Conservation (phyloP, 2,797 vertebrate species). For the Etheostoma perlongum region DNA sequence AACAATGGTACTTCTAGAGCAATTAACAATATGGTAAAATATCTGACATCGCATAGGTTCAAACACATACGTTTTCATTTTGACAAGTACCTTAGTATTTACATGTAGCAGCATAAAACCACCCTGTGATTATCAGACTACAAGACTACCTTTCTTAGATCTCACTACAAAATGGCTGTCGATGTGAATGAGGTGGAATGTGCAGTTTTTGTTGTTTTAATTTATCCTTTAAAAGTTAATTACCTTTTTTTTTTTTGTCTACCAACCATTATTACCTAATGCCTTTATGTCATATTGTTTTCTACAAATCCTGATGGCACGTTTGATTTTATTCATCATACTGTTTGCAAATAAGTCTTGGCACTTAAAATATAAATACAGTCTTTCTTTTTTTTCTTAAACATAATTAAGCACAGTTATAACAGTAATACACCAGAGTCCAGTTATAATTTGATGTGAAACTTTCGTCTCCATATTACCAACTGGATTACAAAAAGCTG, state of each 20-base stretch:
- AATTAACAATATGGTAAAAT: slow-evolving; percentile 63
- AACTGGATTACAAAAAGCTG: slow-evolving; percentile 77
- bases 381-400: slow-evolving; percentile 63
- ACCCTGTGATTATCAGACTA: slow-evolving; percentile 69
- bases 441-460: slow-evolving; percentile 76
- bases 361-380: slow-evolving; percentile 86
- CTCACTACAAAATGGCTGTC: slow-evolving; percentile 72
- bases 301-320: slow-evolving; percentile 79
- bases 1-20: slow-evolving; percentile 65
- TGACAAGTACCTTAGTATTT: slow-evolving; percentile 71
- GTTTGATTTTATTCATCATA: slow-evolving; percentile 68
- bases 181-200: slow-evolving; percentile 78
- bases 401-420: slow-evolving; percentile 77
- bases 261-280: slow-evolving; percentile 30
- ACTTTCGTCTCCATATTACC: slow-evolving; percentile 82
- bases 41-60: slow-evolving; percentile 68
- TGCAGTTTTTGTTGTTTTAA: slow-evolving; percentile 63
- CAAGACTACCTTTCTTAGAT: slow-evolving; percentile 53
- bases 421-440: slow-evolving; percentile 75
- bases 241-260: slow-evolving; percentile 32
- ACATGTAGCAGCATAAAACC: slow-evolving; percentile 80
- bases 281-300: slow-evolving; percentile 58
- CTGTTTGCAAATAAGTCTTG: slow-evolving; percentile 82
- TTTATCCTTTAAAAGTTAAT: slow-evolving; percentile 50
- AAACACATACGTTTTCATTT: slow-evolving; percentile 59